Conservation (phyloP, 2,888 invertebrate genomes). For the Lymantria monacha region DNA sequence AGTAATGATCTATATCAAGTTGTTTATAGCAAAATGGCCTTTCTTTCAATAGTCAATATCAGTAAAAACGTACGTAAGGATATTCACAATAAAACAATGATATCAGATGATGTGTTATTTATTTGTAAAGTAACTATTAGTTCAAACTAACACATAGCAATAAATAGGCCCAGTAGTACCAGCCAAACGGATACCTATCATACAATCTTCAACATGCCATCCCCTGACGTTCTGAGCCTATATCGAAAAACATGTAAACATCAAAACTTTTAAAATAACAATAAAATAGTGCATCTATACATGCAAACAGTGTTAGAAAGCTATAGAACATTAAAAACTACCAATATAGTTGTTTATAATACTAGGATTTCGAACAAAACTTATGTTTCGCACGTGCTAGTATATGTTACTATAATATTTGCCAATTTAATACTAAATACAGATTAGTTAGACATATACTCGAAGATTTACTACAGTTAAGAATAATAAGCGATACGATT, state of each 20-base stretch:
- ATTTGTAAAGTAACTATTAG: slow-evolving; percentile 67
- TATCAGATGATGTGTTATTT: slow-evolving; percentile 48
- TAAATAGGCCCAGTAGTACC: slow-evolving; percentile 63
- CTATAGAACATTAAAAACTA: slow-evolving; percentile 13
- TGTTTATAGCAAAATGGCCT: too few species aligned
- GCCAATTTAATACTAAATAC: slow-evolving; percentile 14
- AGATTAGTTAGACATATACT: slow-evolving; percentile 48
- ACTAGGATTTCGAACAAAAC: slow-evolving; percentile 35
- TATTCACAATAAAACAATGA: slow-evolving; percentile 16
- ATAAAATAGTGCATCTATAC: slow-evolving; percentile 67
- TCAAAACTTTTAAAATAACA: slow-evolving; percentile 64
- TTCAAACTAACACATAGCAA: slow-evolving; percentile 67
- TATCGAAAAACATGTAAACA: slow-evolving; percentile 63
- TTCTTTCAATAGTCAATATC: too few species aligned
- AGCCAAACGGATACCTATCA: slow-evolving; percentile 50
- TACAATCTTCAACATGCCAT: slow-evolving; percentile 48
- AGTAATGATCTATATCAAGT: too few species aligned
- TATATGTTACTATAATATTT: slow-evolving; percentile 20
- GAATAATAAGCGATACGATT: slow-evolving; percentile 45
- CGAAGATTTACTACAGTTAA: slow-evolving; percentile 44
- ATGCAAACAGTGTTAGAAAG: slow-evolving; percentile 54
- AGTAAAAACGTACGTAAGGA: too few species aligned
- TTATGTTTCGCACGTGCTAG: slow-evolving; percentile 34
- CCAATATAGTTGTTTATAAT: slow-evolving; percentile 29
- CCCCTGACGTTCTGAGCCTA: slow-evolving; percentile 56